A percentile compares a stretch with the other conserved stretches of the same genome.
phyloP scores from a whole-genome alignment of 2,113 vertebrate species.

The Tragulus kanchil region DNA sequence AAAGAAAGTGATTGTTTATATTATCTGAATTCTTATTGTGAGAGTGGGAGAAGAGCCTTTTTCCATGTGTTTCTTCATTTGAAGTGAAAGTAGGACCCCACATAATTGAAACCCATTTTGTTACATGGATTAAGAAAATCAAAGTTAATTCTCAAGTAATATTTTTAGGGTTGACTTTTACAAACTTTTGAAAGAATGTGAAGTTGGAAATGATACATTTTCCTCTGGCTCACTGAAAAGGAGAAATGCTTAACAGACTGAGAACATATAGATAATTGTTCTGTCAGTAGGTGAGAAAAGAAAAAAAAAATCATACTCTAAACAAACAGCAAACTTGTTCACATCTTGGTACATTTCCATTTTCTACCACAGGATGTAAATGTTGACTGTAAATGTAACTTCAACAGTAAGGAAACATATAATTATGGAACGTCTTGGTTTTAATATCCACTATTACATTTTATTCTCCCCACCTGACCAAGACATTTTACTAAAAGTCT shows the following conservation, averaged over 20 bases:
- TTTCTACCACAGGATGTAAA: not conserved
- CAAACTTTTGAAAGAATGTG: not conserved
- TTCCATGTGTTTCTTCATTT: accelerated
- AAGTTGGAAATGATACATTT: not conserved
- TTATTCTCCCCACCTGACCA: not conserved
- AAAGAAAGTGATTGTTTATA: not conserved
- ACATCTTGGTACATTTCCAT: not conserved
- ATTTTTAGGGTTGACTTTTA: not conserved
- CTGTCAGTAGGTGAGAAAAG: not conserved
- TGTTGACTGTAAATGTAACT: not conserved
- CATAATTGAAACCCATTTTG: not conserved
- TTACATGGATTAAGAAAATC: not conserved
- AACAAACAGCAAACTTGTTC: not conserved
- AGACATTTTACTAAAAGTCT: not conserved
- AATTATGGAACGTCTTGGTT: not conserved
- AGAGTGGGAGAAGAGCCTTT: not conserved
- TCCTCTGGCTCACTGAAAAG: not conserved
- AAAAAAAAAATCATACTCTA: not conserved
- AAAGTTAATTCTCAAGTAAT: not conserved
- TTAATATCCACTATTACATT: not conserved
- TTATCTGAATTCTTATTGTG: not conserved
- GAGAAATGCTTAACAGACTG: not conserved
- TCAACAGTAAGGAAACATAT: not conserved
- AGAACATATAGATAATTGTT: not conserved
- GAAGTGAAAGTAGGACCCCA: not conserved